Conservation (phyloP, 2,888 invertebrate genomes). For the Diploptera punctata region DNA sequence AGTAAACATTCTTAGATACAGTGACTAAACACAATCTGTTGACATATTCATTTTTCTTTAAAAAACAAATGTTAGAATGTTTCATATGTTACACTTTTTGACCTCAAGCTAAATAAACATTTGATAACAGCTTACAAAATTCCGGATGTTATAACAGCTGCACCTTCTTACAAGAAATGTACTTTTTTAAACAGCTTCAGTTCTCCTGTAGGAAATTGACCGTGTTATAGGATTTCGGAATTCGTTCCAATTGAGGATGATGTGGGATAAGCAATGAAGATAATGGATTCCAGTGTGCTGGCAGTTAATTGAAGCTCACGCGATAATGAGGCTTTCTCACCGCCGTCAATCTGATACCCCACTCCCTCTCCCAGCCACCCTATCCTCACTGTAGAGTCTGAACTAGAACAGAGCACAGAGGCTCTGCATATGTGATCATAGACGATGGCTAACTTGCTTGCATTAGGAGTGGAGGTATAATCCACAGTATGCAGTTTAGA, state of each 20-base stretch:
- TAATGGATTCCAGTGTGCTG: slow-evolving; percentile 12
- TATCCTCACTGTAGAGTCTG: not conserved
- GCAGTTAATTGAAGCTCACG: slow-evolving; percentile 7
- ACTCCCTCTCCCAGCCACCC: not conserved
- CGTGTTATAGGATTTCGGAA: not conserved
- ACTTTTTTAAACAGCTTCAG: too few relatives aligned
- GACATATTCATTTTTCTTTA: not conserved
- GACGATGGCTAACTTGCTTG: not conserved
- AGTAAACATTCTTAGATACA: not conserved
- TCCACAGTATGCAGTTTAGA: slow-evolving; percentile 10
- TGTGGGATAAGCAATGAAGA: slow-evolving; percentile 5
- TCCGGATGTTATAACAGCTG: not conserved
- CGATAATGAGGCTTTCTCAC: not conserved
- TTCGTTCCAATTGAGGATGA: not conserved
- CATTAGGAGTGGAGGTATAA: not conserved
- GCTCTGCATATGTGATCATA: not conserved
- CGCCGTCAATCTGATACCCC: not conserved
- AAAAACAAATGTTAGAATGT: not conserved
- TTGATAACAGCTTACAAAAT: not conserved
- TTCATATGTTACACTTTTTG: not conserved
- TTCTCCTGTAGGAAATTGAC: too few relatives aligned
- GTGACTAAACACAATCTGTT: not conserved
- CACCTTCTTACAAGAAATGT: not conserved
- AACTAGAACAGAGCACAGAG: not conserved
- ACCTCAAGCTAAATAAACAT: not conserved